Percentiles rank a stretch among this genome's conserved stretches.
phyloP scores from a whole-genome alignment of 2,888 invertebrate genomes.

The Torymus aiolomorphi region DNA sequence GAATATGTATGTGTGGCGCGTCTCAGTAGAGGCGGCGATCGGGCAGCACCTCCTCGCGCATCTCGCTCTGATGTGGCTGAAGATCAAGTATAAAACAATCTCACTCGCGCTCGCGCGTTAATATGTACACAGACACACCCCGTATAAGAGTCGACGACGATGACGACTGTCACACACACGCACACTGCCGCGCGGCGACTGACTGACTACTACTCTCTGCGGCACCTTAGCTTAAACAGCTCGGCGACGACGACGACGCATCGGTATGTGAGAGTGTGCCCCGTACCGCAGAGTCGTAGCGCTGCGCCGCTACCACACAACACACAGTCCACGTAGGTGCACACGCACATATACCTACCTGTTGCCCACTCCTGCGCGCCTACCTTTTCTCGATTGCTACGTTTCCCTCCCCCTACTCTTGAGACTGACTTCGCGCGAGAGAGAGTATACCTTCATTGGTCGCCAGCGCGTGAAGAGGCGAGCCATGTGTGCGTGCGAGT shows the following conservation, averaged over 20 bases:
- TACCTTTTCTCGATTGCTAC: background rate
- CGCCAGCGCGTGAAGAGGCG: too few relatives aligned
- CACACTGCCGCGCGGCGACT: background rate
- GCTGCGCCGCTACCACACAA: slow-evolving; percentile 7
- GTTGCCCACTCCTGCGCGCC: slow-evolving; percentile 38
- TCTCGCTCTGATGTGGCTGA: too few relatives aligned
- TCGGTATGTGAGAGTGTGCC: slow-evolving; percentile 47
- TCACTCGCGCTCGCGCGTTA: too few relatives aligned
- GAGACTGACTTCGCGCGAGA: too few relatives aligned
- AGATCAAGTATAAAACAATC: too few relatives aligned
- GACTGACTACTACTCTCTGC: background rate
- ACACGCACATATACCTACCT: slow-evolving; percentile 52
- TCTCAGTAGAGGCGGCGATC: too few relatives aligned
- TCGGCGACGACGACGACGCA: slow-evolving; percentile 19
- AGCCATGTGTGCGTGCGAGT: too few relatives aligned
- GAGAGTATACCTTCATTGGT: too few relatives aligned
- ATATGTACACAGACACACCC: too few relatives aligned
- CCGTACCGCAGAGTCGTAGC: background rate
- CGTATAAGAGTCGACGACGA: background rate
- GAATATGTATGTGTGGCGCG: too few relatives aligned
- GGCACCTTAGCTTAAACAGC: too few relatives aligned
- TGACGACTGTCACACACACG: background rate
- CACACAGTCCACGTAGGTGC: slow-evolving; percentile 54
- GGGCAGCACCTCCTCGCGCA: too few relatives aligned
- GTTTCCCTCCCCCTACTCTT: background rate